phyloP scores from a whole-genome alignment of 1,140 invertebrate species.

The Mamestra configurata region DNA sequence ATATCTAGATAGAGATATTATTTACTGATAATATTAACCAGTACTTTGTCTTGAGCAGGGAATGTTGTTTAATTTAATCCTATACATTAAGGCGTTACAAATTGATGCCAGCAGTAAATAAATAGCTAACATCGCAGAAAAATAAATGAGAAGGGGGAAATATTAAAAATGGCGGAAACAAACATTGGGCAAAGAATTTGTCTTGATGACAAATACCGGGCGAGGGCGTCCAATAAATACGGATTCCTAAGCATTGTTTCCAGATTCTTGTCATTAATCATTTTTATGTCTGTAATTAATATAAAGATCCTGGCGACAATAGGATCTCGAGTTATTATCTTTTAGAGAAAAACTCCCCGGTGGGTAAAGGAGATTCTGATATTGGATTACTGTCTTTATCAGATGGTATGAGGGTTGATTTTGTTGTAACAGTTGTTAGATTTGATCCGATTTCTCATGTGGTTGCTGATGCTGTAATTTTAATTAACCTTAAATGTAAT shows the following conservation, averaged over 20 bases:
- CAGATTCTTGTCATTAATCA: constrained; percentile 82
- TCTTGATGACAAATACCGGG: constrained; percentile 80
- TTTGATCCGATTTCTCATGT: not conserved
- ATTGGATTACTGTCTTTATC: not conserved
- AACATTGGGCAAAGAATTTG: constrained; percentile 72
- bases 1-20: not conserved
- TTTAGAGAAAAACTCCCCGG: constrained; percentile 52
- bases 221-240: constrained; percentile 78
- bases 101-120: constrained; percentile 16
- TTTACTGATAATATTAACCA: not conserved
- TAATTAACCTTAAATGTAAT: too few species aligned
- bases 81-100: not conserved
- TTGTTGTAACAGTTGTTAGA: not conserved
- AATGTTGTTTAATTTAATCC: not conserved
- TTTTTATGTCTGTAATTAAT: constrained; percentile 86
- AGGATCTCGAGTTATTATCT: constrained; percentile 60
- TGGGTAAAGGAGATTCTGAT: not conserved
- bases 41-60: not conserved
- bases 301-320: constrained; percentile 80
- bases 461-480: not conserved
- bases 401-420: not conserved
- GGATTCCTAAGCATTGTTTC: constrained; percentile 81
- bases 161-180: constrained; percentile 65
- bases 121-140: constrained; percentile 7
- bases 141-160: constrained; percentile 31